Evolutionary conservation across 2,888 invertebrate species (phyloP).

Genomic region (Anoplius nigerrimus): DNA sequence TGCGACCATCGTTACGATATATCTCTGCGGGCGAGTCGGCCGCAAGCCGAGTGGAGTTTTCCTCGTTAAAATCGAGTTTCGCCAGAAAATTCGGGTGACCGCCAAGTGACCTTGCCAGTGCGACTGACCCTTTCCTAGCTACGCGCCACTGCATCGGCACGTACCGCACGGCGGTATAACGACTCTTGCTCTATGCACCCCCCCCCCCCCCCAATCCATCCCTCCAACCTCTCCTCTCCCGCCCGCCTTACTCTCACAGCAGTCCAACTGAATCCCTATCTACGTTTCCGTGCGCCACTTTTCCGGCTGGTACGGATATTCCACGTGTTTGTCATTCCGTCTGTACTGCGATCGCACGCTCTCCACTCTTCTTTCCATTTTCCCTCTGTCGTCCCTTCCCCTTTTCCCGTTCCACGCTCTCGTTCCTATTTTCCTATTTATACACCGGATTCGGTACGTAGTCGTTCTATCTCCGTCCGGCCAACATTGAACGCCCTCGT

Average conservation of each 20-base stretch:
- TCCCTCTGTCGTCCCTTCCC: neutral
- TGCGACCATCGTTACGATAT: no score
- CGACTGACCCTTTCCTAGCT: slow-evolving; percentile 13
- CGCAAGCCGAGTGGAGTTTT: neutral
- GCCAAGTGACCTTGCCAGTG: slow-evolving; percentile 4
- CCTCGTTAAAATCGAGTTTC: slow-evolving; percentile 7
- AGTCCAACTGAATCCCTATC: neutral
- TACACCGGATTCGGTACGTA: neutral
- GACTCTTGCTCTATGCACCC: neutral
- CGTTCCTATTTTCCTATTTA: neutral
- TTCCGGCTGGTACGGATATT: no score
- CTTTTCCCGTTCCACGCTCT: neutral
- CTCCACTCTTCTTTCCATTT: neutral
- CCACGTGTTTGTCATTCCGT: no score
- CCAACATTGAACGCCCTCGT: slow-evolving; percentile 18
- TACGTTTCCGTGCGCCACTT: neutral
- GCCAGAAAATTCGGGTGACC: neutral
- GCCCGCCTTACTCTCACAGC: neutral
- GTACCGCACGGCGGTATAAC: neutral
- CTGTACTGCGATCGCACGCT: no score
- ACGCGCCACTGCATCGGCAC: slow-evolving; percentile 3
- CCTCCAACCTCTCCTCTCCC: neutral
- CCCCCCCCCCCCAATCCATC: neutral
- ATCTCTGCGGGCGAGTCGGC: neutral
- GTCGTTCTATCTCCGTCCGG: no score